Conservation (phyloP, 1,140 invertebrate genomes). For the Zaprionus camerounensis region DNA sequence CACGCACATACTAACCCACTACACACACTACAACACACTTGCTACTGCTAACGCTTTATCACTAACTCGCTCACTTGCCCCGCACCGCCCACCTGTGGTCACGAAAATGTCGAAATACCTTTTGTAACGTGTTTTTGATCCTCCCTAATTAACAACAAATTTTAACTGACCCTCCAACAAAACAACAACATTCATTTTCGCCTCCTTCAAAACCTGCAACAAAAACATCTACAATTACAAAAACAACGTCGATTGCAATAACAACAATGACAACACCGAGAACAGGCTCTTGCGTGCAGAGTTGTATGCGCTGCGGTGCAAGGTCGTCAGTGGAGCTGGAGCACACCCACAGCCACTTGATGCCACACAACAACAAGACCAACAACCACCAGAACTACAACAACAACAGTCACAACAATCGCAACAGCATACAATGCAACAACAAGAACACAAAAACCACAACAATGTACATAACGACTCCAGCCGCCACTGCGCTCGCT, state of each 20-base stretch:
- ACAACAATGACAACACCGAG: conserved; percentile 43
- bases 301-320: conserved; percentile 86
- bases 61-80: conserved; percentile 15
- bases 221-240: conserved; percentile 34
- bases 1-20: conserved; percentile 19
- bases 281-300: conserved; percentile 88
- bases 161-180: conserved; percentile 41
- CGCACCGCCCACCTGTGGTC: conserved; percentile 23
- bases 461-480: conserved; percentile 83
- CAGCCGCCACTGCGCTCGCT: conserved; percentile 88
- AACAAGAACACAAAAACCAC: conserved; percentile 72
- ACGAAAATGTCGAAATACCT: conserved; percentile 56
- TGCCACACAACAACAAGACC: conserved; percentile 73
- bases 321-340: conserved; percentile 79
- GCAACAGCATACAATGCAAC: conserved; percentile 45
- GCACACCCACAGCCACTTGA: conserved; percentile 53
- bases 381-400: conserved; percentile 52
- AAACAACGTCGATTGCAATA: conserved; percentile 21
- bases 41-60: conserved; percentile 47
- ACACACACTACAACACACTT: conserved; percentile 27
- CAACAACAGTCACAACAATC: conserved; percentile 61
- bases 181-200: conserved; percentile 67
- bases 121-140: conserved; percentile 64
- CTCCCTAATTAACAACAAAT: conserved; percentile 34
- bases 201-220: conserved; percentile 11